Evolutionary conservation across 2,797 vertebrate genomes (phyloP).

Genomic region (Sylvilagus floridanus): DNA sequence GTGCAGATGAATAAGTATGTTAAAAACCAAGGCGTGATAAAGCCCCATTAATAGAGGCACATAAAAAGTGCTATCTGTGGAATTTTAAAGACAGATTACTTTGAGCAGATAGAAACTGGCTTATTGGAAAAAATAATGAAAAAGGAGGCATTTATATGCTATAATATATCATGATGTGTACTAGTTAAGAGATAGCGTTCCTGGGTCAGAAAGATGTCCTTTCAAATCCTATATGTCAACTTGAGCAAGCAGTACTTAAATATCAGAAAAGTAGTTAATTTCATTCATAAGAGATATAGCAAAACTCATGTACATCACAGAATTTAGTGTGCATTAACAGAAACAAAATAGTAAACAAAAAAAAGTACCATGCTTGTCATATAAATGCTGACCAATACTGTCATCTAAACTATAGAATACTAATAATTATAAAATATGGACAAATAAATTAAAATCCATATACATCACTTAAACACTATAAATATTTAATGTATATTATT

Average conservation of each 20-base stretch:
- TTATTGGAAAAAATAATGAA: conserved; percentile 49
- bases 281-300: background rate
- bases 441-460: background rate
- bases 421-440: conserved; percentile 28
- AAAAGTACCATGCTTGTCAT: background rate
- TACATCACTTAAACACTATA: background rate
- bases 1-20: background rate
- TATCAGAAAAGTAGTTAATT: background rate
- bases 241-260: conserved; percentile 26
- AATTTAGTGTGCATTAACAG: conserved; percentile 10
- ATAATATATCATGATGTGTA: background rate
- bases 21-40: conserved; percentile 38
- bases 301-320: background rate
- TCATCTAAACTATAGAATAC: background rate
- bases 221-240: conserved; percentile 28
- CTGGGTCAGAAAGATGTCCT: background rate
- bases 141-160: background rate
- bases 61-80: background rate
- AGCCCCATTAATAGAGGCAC: background rate
- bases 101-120: background rate
- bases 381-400: conserved; percentile 28
- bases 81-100: conserved; percentile 20
- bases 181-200: background rate
- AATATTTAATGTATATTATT: background rate
- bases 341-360: background rate